Percentiles rank a stretch among this genome's conserved stretches.
Conservation (phyloP, 2,888 invertebrate genomes). For the Neoaliturus tenellus region DNA sequence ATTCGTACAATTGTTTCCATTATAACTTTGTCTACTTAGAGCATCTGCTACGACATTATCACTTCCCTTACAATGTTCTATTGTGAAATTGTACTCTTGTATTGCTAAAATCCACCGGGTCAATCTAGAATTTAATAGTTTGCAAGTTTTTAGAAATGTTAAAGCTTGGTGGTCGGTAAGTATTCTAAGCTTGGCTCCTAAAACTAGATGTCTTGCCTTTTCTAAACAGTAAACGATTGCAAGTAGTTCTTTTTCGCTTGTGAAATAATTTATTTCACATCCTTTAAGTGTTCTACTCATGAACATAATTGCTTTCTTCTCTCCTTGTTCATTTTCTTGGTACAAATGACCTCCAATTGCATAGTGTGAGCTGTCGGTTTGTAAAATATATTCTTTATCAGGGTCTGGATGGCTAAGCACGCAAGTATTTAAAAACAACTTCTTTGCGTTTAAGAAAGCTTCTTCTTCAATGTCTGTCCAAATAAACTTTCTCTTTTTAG, state of each 20-base stretch:
- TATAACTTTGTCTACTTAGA: background rate
- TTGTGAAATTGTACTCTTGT: constrained; percentile 10
- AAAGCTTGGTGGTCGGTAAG: background rate
- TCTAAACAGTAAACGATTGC: constrained; percentile 4
- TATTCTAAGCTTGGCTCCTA: background rate
- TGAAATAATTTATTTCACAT: background rate
- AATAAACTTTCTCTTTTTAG: constrained; percentile 1
- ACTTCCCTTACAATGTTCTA: background rate
- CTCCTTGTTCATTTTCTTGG: background rate
- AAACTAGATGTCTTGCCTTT: background rate
- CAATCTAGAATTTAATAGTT: background rate
- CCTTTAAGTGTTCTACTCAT: background rate
- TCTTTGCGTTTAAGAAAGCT: background rate
- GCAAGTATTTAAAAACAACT: background rate
- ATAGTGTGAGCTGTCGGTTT: background rate
- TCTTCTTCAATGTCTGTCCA: constrained; percentile 15
- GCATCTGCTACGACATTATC: background rate
- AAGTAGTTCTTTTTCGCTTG: background rate
- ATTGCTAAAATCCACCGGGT: background rate
- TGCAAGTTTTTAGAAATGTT: background rate
- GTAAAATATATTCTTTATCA: constrained; percentile 2
- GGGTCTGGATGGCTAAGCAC: background rate
- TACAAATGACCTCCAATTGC: constrained; percentile 28
- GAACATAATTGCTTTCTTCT: background rate
- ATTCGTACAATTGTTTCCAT: background rate